Evolutionary conservation across 2,797 vertebrate genomes (phyloP), one percentile per base, ranked within the genome.

Genomic region (Myotis daubentonii): DNA sequence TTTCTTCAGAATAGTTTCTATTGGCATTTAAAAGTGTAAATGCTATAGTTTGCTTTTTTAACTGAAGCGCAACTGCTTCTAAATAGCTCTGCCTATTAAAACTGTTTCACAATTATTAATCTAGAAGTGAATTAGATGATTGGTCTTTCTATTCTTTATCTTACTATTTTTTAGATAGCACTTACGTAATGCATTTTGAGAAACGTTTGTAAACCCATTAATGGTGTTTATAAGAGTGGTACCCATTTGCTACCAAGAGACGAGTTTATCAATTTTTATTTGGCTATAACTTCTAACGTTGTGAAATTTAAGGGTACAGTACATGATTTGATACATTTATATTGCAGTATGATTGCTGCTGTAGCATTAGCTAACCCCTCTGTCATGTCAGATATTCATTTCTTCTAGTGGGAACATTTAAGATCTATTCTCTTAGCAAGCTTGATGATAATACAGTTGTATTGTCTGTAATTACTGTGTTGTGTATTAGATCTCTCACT

Each of bases 1-100:
- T 93, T 2, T 68, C 22, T 62, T 1, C 38, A 78, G 22, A 76
- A 81, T 94, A 36, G 86, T 92, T n/a, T 17, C 23, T 81, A 4
- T 66, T 96, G 51, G 5, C 28, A 94, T 94, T 94, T 84, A 79
- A 94, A 95, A 91, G 36, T 78, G 6, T 5, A 93, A 71, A 92
- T 68, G 76, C 4, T 25, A 53, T 87, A 89, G 75, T 80, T 15
- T 41, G 36, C 22, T 86, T 75, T 33, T 66, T 47, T 47, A 30
- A 74, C 8, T 81, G 65, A 76, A 88, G n/a, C 2, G 62, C 16
- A 23, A 20, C 13, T 33, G 10, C 17, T 12, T 86, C 16, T 71
- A 47, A 88, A 47, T 28, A 85, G 10, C 3, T 30, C 30, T 90
- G 28, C 28, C 8, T 65, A 1, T 75, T 78, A n/a, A 94, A 51